Base-by-base conservation (phyloP, 2,888 invertebrate genomes). In the Priocnemis perturbator region DNA sequence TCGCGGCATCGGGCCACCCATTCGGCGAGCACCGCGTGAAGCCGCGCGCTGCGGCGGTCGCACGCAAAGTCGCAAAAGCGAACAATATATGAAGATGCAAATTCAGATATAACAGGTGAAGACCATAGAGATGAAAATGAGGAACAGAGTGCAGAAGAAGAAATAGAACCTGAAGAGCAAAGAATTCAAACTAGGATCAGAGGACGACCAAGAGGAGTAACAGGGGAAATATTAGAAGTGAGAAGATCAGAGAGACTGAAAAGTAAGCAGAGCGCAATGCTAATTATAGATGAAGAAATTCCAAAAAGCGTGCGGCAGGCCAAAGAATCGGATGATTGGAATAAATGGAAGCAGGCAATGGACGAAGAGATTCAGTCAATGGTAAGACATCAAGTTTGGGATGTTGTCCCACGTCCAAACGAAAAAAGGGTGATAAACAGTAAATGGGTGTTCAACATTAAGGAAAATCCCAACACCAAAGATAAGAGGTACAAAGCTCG, bases 231-330 rank as follows among this genome's bases (percentile, higher is more conserved):
- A n/a, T n/a, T n/a, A n/a, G n/a, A n/a, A n/a, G 3, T 64, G 0
- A 58, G 58, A 61, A 63, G 53, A 60, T 67, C 61, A 7, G 23
- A 64, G 14, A 57, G 61, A 19, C 60, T 64, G 0, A 64, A 21
- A 23, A 17, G 53, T 23, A 17, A n/a, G 45, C 37, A 62, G 0
- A 7, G 3, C 11, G 55, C 59, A 21, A 59, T 55, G 55, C 1
- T 65, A 2, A n/a, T 30, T 2, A 17, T 15, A 3, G 59, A 58
- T n/a, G 60, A 61, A 53, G 56, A 62, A 56, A 64, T 67, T 3
- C 56, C 61, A n/a, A 11, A 11, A 23, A 7, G 23, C n/a, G n/a
- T n/a, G n/a, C n/a, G n/a, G n/a, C n/a, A 48, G 48, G 64, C 52
- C 2, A 26, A 15, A 47, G 9, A 48, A 11, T 23, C 20, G 2